phyloP scores from a whole-genome alignment of 2,113 vertebrate species.

The Atractosteus spatula region DNA sequence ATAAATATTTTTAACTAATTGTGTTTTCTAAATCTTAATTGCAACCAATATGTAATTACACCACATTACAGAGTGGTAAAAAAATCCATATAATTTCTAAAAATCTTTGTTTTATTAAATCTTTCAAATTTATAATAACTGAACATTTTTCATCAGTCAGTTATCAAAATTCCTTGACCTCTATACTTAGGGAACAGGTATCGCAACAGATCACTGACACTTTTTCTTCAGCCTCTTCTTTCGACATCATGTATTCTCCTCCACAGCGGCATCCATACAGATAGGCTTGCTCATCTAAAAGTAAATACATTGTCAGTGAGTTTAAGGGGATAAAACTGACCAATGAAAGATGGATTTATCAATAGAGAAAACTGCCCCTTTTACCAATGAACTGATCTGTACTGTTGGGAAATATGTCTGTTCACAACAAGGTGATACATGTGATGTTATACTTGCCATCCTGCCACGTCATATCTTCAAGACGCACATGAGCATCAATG shows the following conservation, averaged over 20 bases:
- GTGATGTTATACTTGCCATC: conserved; percentile 50
- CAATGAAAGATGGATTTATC: no score
- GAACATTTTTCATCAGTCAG: background rate
- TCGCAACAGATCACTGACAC: conserved; percentile 65
- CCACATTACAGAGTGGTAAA: background rate
- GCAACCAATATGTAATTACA: background rate
- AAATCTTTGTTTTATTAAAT: background rate
- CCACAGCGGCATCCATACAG: conserved; percentile 66
- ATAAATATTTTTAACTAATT: conserved; percentile 44
- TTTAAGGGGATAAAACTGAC: background rate
- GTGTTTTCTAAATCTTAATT: background rate
- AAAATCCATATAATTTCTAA: no score
- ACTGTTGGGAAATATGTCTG: no score
- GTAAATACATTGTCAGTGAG: conserved; percentile 21
- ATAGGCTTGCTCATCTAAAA: conserved; percentile 60
- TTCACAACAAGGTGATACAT: no score
- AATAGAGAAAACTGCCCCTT: no score
- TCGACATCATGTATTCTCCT: conserved; percentile 60
- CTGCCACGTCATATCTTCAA: conserved; percentile 73
- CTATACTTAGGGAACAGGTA: conserved; percentile 64
- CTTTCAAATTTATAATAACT: background rate
- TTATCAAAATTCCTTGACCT: conserved; percentile 41
- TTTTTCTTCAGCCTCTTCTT: conserved; percentile 55
- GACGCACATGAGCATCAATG: conserved; percentile 58
- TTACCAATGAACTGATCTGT: no score